Conservation (phyloP, 2,797 vertebrate genomes). For the Trachops cirrhosus region DNA sequence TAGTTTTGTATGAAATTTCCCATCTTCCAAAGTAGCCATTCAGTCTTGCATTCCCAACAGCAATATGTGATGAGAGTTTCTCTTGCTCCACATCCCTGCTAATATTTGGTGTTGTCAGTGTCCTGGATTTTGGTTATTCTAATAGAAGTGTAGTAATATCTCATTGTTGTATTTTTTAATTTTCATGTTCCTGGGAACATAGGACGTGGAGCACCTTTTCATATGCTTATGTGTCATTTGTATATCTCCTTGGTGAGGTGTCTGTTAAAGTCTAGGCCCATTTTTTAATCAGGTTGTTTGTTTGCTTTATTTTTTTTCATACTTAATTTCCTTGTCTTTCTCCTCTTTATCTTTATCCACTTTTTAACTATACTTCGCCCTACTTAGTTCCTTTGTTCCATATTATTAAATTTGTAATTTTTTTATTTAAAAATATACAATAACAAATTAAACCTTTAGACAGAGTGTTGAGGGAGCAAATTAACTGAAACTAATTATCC, state of each 20-base stretch:
- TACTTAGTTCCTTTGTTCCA: neutral
- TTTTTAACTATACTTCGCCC: neutral
- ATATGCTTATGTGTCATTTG: neutral
- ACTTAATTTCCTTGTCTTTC: neutral
- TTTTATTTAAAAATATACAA: neutral
- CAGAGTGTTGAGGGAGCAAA: neutral
- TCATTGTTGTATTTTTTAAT: neutral
- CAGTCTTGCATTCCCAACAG: neutral
- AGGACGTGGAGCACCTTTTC: neutral
- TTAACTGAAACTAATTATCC: neutral
- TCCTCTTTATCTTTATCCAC: neutral
- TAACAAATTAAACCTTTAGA: neutral
- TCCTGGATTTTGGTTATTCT: neutral
- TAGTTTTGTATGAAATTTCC: neutral
- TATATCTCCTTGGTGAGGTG: neutral
- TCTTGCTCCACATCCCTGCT: neutral
- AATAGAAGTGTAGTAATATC: neutral
- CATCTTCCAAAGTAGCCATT: neutral
- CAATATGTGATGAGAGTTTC: neutral
- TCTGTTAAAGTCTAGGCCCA: neutral
- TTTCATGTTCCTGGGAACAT: neutral
- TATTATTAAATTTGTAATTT: neutral
- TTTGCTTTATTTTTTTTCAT: neutral
- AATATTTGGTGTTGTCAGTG: neutral
- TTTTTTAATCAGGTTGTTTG: neutral